These are phyloP conservation scores for Aphelinus atriplicis DNA, from an alignment of 1,140 invertebrate species.

Conservation along the genomic window DNA sequence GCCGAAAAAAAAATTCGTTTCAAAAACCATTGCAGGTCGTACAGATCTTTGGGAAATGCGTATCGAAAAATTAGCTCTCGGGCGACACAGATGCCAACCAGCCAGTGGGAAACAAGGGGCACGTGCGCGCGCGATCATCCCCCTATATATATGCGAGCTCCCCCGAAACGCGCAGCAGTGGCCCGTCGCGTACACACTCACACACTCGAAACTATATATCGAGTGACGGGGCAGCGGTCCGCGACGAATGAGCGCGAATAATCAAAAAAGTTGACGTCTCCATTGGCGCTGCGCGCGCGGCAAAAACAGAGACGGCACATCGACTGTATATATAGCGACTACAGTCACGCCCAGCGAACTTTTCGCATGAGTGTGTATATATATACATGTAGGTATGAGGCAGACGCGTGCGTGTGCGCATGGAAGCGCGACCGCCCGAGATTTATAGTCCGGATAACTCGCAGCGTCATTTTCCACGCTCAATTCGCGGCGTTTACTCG, in stretches of 20 bases:
- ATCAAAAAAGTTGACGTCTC: conserved; percentile 58
- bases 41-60: too few relatives aligned
- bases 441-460: conserved; percentile 60
- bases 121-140: conserved; percentile 32
- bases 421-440: conserved; percentile 31
- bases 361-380: conserved; percentile 26
- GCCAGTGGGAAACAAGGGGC: not conserved
- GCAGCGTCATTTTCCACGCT: conserved; percentile 61
- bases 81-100: not conserved
- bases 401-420: not conserved
- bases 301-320: too few relatives aligned
- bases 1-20: too few relatives aligned
- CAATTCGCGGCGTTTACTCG: conserved; percentile 50
- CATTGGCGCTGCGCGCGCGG: too few relatives aligned
- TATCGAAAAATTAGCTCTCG: too few relatives aligned
- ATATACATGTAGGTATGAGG: not conserved
- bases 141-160: not conserved
- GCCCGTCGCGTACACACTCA: conserved; percentile 10
- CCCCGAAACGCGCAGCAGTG: conserved; percentile 18
- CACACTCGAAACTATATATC: conserved; percentile 10
- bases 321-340: too few relatives aligned
- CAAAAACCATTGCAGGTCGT: too few relatives aligned
- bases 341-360: conserved; percentile 52
- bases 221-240: conserved; percentile 54
- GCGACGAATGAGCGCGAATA: conserved; percentile 56